phyloP scores from a whole-genome alignment of 1,140 invertebrate species.

The Megathymus violae region DNA sequence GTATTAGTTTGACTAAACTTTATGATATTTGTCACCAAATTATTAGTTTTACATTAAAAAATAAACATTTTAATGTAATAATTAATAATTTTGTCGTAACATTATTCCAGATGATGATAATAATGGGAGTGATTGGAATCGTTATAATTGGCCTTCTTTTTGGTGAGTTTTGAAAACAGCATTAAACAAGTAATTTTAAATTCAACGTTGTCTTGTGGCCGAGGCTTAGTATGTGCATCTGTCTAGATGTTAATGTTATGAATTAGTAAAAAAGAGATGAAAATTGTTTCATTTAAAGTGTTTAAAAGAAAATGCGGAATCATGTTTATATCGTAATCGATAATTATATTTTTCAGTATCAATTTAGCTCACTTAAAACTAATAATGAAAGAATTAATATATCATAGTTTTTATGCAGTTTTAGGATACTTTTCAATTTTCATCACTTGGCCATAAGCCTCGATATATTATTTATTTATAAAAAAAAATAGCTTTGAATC shows the following conservation, averaged over 20 bases:
- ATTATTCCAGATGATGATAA: conserved; percentile 93
- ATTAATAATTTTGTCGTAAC: neutral
- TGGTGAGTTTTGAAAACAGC: conserved; percentile 87
- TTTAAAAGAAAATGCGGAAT: neutral
- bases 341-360: neutral
- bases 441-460: conserved; percentile 6
- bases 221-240: conserved; percentile 27
- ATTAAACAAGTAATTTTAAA: no score
- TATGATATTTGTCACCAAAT: no score
- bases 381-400: neutral
- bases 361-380: no score
- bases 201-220: conserved; percentile 45
- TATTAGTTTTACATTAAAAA: neutral
- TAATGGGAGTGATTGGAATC: conserved; percentile 94
- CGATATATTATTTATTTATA: neutral
- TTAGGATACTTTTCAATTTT: conserved; percentile 25
- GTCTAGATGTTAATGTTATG: conserved; percentile 12
- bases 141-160: conserved; percentile 94
- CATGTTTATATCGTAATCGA: neutral
- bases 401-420: neutral
- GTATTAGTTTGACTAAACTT: no score
- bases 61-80: conserved; percentile 1
- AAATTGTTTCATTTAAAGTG: conserved; percentile 12
- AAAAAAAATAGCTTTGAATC: neutral
- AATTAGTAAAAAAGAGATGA: conserved; percentile 14